Evolutionary conservation across 2,113 vertebrate species (phyloP).

Genomic region (Chamaetylas fuelleborni): DNA sequence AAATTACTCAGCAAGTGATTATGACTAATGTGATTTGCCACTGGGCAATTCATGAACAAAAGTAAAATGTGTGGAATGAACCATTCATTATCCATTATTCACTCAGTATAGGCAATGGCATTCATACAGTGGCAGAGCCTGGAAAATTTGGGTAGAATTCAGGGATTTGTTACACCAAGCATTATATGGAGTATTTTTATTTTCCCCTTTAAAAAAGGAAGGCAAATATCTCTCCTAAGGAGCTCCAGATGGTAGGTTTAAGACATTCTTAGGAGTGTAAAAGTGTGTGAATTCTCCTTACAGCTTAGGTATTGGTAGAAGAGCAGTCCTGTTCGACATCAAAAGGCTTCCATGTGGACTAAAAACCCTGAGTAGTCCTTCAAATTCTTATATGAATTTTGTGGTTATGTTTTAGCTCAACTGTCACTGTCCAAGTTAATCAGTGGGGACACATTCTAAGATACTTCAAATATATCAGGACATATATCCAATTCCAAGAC

Average conservation of each 20-base stretch:
- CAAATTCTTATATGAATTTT: not conserved
- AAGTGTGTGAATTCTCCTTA: not conserved
- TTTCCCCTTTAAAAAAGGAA: fast-evolving
- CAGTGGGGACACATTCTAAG: not conserved
- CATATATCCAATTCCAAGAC: not conserved
- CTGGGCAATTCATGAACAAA: slow-evolving; percentile 22
- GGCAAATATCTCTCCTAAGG: not conserved
- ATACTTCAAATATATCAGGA: not conserved
- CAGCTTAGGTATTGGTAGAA: not conserved
- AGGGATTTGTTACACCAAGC: not conserved
- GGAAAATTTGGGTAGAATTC: not conserved
- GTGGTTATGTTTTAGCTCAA: not conserved
- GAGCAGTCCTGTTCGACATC: not conserved
- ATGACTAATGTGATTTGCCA: slow-evolving; percentile 59
- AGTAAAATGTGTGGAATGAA: slow-evolving; percentile 47
- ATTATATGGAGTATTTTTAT: not conserved
- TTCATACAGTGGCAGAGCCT: not conserved
- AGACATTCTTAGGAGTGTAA: not conserved
- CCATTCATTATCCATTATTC: slow-evolving; percentile 22
- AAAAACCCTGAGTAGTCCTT: not conserved
- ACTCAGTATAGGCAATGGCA: not conserved
- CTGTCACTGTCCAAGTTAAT: not conserved
- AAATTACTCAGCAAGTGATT: slow-evolving; percentile 62
- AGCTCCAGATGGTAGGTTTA: not conserved
- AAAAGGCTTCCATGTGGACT: not conserved